Percentiles rank a stretch among this genome's conserved stretches.
phyloP scores from a whole-genome alignment of 2,888 invertebrate species.

The Spodoptera picta region DNA sequence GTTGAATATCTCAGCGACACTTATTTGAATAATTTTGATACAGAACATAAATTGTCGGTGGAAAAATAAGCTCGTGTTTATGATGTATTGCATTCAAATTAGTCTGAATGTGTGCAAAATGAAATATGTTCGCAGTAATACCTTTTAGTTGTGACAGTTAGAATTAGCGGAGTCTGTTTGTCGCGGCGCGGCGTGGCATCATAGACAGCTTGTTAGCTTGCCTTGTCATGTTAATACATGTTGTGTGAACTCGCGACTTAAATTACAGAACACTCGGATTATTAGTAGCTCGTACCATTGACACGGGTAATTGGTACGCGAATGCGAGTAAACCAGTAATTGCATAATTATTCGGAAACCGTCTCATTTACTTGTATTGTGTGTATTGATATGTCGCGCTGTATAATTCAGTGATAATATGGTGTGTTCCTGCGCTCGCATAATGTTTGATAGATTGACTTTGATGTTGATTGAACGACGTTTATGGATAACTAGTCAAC shows the following conservation, averaged over 20 bases:
- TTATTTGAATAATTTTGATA: constrained; percentile 51
- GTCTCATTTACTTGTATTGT: constrained; percentile 51
- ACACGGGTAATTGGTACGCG: constrained; percentile 62
- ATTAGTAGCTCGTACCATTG: constrained; percentile 63
- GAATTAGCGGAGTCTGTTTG: constrained; percentile 71
- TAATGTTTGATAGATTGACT: constrained; percentile 22
- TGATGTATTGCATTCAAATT: constrained; percentile 43
- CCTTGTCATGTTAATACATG: constrained; percentile 78
- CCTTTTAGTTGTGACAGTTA: constrained; percentile 49
- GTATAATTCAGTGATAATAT: constrained; percentile 37
- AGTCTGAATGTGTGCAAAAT: constrained; percentile 28
- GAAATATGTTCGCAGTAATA: constrained; percentile 48
- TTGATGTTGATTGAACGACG: constrained; percentile 7
- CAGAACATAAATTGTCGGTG: constrained; percentile 23
- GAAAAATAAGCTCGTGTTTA: constrained; percentile 39
- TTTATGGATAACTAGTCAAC: not conserved
- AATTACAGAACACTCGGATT: constrained; percentile 60
- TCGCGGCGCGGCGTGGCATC: constrained; percentile 36
- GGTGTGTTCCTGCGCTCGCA: constrained; percentile 31
- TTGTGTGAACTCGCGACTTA: constrained; percentile 54
- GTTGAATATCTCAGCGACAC: constrained; percentile 22
- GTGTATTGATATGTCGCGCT: constrained; percentile 46
- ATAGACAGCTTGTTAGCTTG: constrained; percentile 67
- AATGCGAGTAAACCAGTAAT: constrained; percentile 60
- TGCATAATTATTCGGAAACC: constrained; percentile 61